phyloP scores from a whole-genome alignment of 2,113 vertebrate species.

The Cephalopholis sonnerati region DNA sequence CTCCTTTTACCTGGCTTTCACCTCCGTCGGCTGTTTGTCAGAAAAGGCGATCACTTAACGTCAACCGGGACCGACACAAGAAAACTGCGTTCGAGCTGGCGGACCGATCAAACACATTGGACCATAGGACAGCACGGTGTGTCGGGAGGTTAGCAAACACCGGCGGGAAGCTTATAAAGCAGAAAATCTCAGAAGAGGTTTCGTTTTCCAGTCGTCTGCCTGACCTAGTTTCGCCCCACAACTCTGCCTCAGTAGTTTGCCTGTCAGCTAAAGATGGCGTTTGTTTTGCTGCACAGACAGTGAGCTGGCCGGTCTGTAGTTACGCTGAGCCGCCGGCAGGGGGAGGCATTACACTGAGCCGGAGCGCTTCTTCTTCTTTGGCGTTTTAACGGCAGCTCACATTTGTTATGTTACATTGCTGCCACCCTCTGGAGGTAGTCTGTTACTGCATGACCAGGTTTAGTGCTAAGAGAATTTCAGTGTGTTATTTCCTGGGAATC shows the following conservation, averaged over 20 bases:
- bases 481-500: no score
- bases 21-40: slow-evolving; percentile 40
- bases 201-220: slow-evolving; percentile 48
- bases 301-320: slow-evolving; percentile 25
- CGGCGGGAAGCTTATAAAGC: neutral
- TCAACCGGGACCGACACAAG: slow-evolving; percentile 81
- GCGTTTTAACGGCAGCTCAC: neutral
- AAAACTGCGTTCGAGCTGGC: slow-evolving; percentile 71
- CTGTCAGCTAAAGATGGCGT: slow-evolving; percentile 79
- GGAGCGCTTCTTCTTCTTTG: neutral
- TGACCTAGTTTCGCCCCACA: slow-evolving; percentile 73
- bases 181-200: slow-evolving; percentile 14
- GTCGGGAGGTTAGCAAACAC: slow-evolving; percentile 23
- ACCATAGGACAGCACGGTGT: slow-evolving; percentile 57
- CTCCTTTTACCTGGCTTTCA: slow-evolving; percentile 65
- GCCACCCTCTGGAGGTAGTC: neutral
- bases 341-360: slow-evolving; percentile 4
- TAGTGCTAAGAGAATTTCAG: no score
- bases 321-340: slow-evolving; percentile 34
- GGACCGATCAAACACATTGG: slow-evolving; percentile 77
- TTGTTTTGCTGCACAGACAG: slow-evolving; percentile 59
- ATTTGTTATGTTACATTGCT: neutral
- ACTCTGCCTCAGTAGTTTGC: slow-evolving; percentile 49
- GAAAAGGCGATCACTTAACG: slow-evolving; percentile 43
- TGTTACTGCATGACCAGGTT: no score